Conservation (phyloP, 2,797 vertebrate genomes). For the Syngnathus acus region DNA sequence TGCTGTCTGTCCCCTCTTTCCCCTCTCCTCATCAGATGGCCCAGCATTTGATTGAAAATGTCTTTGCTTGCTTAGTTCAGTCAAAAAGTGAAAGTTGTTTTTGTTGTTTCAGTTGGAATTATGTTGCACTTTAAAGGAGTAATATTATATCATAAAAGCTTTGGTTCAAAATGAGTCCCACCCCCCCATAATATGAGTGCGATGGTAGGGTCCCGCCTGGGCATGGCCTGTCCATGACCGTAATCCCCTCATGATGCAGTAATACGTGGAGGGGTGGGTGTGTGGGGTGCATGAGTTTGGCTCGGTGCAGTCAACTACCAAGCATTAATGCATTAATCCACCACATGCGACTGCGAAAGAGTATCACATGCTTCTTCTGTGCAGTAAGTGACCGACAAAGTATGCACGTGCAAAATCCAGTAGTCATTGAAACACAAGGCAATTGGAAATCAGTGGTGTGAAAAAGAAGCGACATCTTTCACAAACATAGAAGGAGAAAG, state of each 20-base stretch:
- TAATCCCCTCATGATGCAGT: conserved; percentile 65
- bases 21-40: conserved; percentile 26
- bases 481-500: conserved; percentile 28
- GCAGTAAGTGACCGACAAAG: conserved; percentile 12
- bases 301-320: conserved; percentile 22
- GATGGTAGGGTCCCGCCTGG: conserved; percentile 59
- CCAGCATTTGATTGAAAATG: conserved; percentile 16
- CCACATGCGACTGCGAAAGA: conserved; percentile 52
- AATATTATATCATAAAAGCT: conserved; percentile 5
- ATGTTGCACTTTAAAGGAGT: conserved; percentile 2
- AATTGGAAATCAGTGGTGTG: background rate
- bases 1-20: conserved; percentile 45
- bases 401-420: background rate
- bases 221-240: conserved; percentile 47
- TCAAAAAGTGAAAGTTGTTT: background rate
- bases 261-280: conserved; percentile 32
- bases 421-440: background rate
- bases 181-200: conserved; percentile 23
- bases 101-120: background rate
- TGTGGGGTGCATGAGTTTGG: background rate
- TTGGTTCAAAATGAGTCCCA: conserved; percentile 10
- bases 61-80: background rate
- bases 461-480: conserved; percentile 15
- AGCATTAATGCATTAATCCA: conserved; percentile 64
- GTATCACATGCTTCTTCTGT: conserved; percentile 39